These are phyloP conservation scores for Polia nebulosa DNA, from an alignment of 2,888 invertebrate genomes.

Conservation along the genomic window DNA sequence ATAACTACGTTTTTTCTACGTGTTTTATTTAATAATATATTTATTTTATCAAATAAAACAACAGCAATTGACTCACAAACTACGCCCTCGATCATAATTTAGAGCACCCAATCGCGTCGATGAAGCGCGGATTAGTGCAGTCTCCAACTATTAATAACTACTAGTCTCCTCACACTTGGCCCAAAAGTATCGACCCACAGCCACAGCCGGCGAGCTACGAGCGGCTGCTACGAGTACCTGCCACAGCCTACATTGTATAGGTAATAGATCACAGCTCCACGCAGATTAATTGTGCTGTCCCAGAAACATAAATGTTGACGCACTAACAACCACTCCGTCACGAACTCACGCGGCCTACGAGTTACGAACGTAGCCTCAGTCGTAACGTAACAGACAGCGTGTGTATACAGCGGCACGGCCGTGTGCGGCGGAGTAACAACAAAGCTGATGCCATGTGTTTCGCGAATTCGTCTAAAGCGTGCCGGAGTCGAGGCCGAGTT, in stretches of 20 bases:
- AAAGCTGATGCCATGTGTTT: slow-evolving; percentile 15
- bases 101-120: background rate
- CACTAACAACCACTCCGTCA: background rate
- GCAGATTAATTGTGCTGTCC: background rate
- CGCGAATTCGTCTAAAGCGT: slow-evolving; percentile 16
- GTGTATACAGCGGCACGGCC: background rate
- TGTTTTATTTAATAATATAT: background rate
- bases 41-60: slow-evolving; percentile 2
- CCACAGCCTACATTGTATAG: background rate
- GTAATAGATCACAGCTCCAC: background rate
- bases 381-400: background rate
- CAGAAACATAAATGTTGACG: background rate
- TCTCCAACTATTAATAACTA: slow-evolving; percentile 11
- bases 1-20: background rate
- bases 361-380: too few species aligned
- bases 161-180: background rate
- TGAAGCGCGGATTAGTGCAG: background rate
- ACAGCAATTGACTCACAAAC: background rate
- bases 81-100: background rate
- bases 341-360: background rate
- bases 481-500: slow-evolving; percentile 35
- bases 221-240: background rate
- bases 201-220: background rate
- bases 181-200: slow-evolving; percentile 12
- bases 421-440: background rate